These are phyloP conservation scores for Araneus ventricosus DNA, from an alignment of 1,140 invertebrate genomes.

Conservation along the genomic window DNA sequence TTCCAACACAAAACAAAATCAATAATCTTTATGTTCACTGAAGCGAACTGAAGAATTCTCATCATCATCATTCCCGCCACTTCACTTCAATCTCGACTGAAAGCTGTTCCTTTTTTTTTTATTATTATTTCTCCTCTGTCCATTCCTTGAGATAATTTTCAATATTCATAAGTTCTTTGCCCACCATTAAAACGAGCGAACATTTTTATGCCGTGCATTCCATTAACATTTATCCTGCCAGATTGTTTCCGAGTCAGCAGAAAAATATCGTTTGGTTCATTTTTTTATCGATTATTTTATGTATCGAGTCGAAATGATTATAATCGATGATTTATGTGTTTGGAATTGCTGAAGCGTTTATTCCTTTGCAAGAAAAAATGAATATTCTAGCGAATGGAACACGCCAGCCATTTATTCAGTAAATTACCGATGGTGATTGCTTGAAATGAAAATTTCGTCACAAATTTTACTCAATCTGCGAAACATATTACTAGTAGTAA, in stretches of 20 bases:
- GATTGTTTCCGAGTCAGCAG: slow-evolving; percentile 51
- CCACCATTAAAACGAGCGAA: slow-evolving; percentile 38
- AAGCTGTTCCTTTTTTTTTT: slow-evolving; percentile 26
- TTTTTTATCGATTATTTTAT: slow-evolving; percentile 57
- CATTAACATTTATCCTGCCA: slow-evolving; percentile 31
- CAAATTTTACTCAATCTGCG: not conserved
- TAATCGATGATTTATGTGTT: slow-evolving; percentile 52
- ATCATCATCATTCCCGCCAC: slow-evolving; percentile 40
- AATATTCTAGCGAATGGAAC: not conserved
- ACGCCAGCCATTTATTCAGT: not conserved
- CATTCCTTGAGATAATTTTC: slow-evolving; percentile 44
- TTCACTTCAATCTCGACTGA: slow-evolving; percentile 22
- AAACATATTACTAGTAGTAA: not conserved
- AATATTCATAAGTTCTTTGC: slow-evolving; percentile 43
- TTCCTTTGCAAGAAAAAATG: not conserved
- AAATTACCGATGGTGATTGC: not conserved
- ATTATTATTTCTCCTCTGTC: slow-evolving; percentile 15
- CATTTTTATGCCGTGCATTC: slow-evolving; percentile 37
- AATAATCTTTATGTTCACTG: slow-evolving; percentile 42
- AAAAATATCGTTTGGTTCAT: slow-evolving; percentile 48
- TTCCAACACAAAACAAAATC: slow-evolving; percentile 34
- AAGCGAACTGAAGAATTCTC: slow-evolving; percentile 46
- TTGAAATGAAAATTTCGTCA: slow-evolving; percentile 8
- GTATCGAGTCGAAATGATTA: slow-evolving; percentile 51
- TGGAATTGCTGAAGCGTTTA: slow-evolving; percentile 17